Evolutionary conservation across 2,888 invertebrate species (phyloP).

Genomic region (Parnassius mnemosyne): DNA sequence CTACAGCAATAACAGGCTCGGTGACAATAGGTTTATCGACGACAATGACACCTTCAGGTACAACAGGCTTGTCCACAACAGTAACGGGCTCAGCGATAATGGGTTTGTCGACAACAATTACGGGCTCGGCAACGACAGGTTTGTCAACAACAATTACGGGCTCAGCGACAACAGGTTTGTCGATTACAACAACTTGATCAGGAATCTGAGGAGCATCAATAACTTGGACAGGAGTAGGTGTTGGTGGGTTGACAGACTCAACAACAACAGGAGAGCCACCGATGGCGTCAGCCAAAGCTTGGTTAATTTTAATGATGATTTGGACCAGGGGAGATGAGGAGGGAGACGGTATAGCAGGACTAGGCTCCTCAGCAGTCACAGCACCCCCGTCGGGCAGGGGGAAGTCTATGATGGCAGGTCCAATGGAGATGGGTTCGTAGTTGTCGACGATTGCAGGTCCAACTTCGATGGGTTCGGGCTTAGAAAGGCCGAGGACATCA

Average conservation of each 20-base stretch:
- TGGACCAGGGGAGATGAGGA: constrained; percentile 34
- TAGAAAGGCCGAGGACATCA: constrained; percentile 31
- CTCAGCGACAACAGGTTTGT: constrained; percentile 6
- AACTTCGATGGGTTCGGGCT: constrained; percentile 9
- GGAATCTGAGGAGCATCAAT: constrained; percentile 2
- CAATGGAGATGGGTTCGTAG: constrained; percentile 23
- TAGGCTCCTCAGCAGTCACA: constrained; percentile 13
- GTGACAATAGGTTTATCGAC: constrained; percentile 10
- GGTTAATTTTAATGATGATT: constrained; percentile 34
- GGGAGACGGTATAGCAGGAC: constrained; percentile 25
- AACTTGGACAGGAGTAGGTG: constrained; percentile 20
- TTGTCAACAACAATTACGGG: constrained; percentile 15
- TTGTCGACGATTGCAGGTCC: constrained; percentile 28
- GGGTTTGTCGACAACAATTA: constrained; percentile 13
- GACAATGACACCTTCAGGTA: constrained; percentile 6
- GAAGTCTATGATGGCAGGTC: constrained; percentile 28
- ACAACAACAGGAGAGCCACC: constrained; percentile 6
- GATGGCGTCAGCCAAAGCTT: constrained; percentile 16
- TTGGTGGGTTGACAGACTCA: neutral
- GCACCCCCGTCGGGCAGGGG: neutral
- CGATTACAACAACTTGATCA: constrained; percentile 9
- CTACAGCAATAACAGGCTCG: constrained; percentile 14
- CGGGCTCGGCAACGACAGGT: constrained; percentile 22
- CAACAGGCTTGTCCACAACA: constrained; percentile 8
- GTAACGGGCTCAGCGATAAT: constrained; percentile 15